These are phyloP conservation scores for Liparis tanakae DNA, from an alignment of 2,797 vertebrate genomes.

Conservation along the genomic window DNA sequence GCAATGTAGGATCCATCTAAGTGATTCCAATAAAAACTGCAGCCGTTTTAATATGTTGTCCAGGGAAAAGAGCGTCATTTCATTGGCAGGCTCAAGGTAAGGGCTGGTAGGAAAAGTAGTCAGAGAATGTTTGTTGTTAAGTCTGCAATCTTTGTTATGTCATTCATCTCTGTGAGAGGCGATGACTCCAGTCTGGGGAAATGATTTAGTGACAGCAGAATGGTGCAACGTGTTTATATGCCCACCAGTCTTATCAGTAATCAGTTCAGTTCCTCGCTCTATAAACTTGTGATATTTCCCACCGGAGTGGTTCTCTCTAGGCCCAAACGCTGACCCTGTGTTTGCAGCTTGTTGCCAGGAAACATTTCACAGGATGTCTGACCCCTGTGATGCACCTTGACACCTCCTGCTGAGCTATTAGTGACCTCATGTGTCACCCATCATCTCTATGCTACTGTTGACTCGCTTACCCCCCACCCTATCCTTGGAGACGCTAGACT, in stretches of 20 bases:
- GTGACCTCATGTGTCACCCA: slow-evolving; percentile 8
- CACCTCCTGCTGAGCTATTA: slow-evolving; percentile 15
- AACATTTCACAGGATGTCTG: slow-evolving; percentile 27
- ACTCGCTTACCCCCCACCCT: not conserved
- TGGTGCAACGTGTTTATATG: slow-evolving; percentile 57
- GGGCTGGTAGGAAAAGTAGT: slow-evolving; percentile 59
- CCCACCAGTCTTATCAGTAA: slow-evolving; percentile 46
- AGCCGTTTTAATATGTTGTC: slow-evolving; percentile 70
- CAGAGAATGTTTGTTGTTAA: slow-evolving; percentile 78
- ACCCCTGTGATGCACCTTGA: slow-evolving; percentile 8
- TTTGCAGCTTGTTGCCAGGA: slow-evolving; percentile 25
- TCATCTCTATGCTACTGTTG: slow-evolving; percentile 20
- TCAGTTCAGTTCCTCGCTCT: slow-evolving; percentile 30
- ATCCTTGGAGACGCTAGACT: slow-evolving; percentile 13
- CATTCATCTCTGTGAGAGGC: slow-evolving; percentile 31
- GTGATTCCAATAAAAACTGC: slow-evolving; percentile 78
- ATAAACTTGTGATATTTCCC: slow-evolving; percentile 50
- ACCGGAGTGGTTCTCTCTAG: slow-evolving; percentile 10
- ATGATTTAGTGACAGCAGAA: slow-evolving; percentile 60
- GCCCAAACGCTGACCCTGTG: slow-evolving; percentile 16
- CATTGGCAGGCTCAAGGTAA: slow-evolving; percentile 29
- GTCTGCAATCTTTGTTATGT: slow-evolving; percentile 59
- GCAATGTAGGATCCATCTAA: slow-evolving; percentile 78
- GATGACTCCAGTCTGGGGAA: slow-evolving; percentile 52
- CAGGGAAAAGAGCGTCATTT: slow-evolving; percentile 51